A percentile compares a stretch with the other conserved stretches of the same genome.
Conservation (phyloP, 1,140 invertebrate genomes). For the Stegodyphus mimosarum region DNA sequence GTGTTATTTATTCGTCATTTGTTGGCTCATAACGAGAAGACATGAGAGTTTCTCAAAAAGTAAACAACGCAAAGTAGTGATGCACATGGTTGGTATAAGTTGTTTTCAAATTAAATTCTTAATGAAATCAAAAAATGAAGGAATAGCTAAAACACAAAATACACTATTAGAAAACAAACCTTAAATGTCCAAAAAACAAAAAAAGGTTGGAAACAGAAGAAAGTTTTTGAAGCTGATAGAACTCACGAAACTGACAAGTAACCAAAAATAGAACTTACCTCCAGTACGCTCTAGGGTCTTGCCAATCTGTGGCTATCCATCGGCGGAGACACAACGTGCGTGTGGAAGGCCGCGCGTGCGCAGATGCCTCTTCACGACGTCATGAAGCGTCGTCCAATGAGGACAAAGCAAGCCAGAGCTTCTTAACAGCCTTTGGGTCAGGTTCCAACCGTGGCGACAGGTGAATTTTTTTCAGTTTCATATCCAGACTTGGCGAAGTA, state of each 20-base stretch:
- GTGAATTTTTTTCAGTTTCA: conserved; percentile 23
- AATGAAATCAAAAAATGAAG: too few species aligned
- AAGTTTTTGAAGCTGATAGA: conserved; percentile 41
- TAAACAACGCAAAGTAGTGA: too few species aligned
- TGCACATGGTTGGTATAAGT: too few species aligned
- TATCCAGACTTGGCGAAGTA: conserved; percentile 13
- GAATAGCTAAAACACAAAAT: background rate
- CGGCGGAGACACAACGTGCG: conserved; percentile 47
- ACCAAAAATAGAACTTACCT: conserved; percentile 60
- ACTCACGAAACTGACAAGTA: conserved; percentile 53
- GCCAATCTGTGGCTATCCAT: conserved; percentile 50
- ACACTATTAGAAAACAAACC: background rate
- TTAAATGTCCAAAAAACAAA: conserved; percentile 5
- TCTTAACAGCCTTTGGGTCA: conserved; percentile 42
- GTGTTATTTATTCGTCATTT: too few species aligned
- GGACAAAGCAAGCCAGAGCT: conserved; percentile 4
- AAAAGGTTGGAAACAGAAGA: conserved; percentile 17
- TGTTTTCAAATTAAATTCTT: too few species aligned
- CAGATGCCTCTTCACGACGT: background rate
- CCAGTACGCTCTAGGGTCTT: conserved; percentile 40
- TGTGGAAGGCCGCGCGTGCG: conserved; percentile 34
- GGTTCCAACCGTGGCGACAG: conserved; percentile 49
- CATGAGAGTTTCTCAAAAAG: too few species aligned
- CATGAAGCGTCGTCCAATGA: conserved; percentile 21
- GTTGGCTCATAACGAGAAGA: too few species aligned